Evolutionary conservation across 2,797 vertebrate genomes (phyloP).

Genomic region (Neosilurus hyrtlii): DNA sequence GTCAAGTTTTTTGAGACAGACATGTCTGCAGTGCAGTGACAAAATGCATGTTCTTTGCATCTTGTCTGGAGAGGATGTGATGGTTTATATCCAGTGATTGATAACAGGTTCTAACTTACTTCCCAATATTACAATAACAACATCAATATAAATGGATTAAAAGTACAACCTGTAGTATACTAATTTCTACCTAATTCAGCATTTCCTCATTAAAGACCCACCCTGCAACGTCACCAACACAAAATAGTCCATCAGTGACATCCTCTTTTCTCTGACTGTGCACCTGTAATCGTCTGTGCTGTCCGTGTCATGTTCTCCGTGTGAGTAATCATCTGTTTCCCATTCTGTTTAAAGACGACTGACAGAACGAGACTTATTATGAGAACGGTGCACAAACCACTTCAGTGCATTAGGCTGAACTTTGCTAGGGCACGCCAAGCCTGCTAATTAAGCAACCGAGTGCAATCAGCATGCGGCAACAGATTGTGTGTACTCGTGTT

Average conservation of each 20-base stretch:
- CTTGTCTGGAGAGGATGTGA: neutral
- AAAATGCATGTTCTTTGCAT: neutral
- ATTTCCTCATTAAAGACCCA: neutral
- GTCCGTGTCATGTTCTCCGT: too few relatives aligned
- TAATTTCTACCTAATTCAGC: neutral
- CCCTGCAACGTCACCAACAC: too few relatives aligned
- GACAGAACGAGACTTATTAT: neutral
- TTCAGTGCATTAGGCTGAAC: slow-evolving; percentile 49
- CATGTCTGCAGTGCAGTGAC: neutral
- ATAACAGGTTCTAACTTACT: neutral
- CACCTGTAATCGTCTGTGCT: neutral
- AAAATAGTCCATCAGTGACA: neutral
- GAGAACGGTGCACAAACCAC: slow-evolving; percentile 34
- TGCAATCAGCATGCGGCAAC: slow-evolving; percentile 53
- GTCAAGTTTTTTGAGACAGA: neutral
- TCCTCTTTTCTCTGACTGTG: too few relatives aligned
- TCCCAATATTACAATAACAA: neutral
- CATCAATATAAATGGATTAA: neutral
- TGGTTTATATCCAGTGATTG: neutral
- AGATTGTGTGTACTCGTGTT: slow-evolving; percentile 55
- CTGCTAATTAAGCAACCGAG: slow-evolving; percentile 49
- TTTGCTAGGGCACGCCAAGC: slow-evolving; percentile 49
- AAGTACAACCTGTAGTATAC: neutral
- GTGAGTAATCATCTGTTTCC: neutral
- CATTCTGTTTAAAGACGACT: too few relatives aligned